phyloP scores from a whole-genome alignment of 2,113 vertebrate species.

The Clarias magur region DNA sequence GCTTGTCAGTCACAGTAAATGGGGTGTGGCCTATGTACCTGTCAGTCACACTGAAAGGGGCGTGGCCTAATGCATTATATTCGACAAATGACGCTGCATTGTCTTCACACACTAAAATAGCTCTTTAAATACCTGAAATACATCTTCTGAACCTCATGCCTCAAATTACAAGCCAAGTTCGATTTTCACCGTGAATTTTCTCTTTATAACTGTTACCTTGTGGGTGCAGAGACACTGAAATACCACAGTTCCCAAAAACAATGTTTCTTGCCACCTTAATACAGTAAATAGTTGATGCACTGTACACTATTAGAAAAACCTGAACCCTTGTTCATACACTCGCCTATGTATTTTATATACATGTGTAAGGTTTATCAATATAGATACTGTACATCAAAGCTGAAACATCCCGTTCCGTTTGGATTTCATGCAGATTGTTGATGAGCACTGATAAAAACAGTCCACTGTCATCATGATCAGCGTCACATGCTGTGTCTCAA shows the following conservation, averaged over 20 bases:
- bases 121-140: too few relatives aligned
- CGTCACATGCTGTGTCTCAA: background rate
- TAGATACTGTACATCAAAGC: background rate
- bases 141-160: too few relatives aligned
- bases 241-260: background rate
- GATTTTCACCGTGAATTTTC: background rate
- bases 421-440: too few relatives aligned
- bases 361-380: background rate
- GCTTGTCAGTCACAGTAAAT: background rate
- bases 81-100: background rate
- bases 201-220: background rate
- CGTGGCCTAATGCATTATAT: background rate
- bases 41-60: background rate
- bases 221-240: background rate
- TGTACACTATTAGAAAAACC: background rate
- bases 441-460: too few relatives aligned
- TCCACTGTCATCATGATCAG: background rate
- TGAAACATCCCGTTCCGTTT: too few relatives aligned
- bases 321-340: background rate
- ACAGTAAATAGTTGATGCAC: too few relatives aligned
- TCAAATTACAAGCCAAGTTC: background rate
- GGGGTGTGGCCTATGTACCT: background rate
- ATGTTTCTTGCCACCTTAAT: too few relatives aligned
- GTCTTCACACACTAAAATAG: background rate
- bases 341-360: background rate